Base-by-base conservation (phyloP, 2,888 invertebrate species). In the Cylindroiulus punctatus region DNA sequence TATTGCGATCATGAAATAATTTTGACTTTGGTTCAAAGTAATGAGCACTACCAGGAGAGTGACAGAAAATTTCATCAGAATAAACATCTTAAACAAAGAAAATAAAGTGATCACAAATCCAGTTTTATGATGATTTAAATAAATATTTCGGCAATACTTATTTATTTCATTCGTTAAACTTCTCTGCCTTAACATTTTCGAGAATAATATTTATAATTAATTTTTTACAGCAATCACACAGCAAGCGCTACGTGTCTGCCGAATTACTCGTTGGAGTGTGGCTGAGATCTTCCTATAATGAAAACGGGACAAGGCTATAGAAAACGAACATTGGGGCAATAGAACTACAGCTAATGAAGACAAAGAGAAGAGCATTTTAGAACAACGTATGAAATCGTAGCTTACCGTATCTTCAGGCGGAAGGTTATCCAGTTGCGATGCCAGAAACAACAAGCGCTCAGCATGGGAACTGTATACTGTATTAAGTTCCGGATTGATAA, bases 401-500 rank as follows among this genome's bases (percentile, higher is more conserved):
- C 76, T 76, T 76, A 76, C 76, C 30, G 76, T 4, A 76, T 83
- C 83, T 40, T 83, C 83, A 5, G 44, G 14, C 40, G 83, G 42
- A 44, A 83, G 42, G 76, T 5, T 30, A 57, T 36, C 76, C 26
- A 85, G 44, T 44, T 85, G 85, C 36, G 40, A 40, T 40, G 85
- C 76, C 36, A 85, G 36, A 85, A 76, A 85, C 65, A 36, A 22
- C 22, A 85, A 40, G 12, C 65, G 36, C 36, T 86, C 86, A n/a
- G 47, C 84, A 19, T 86, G 84, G 22, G 86, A 47, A 22, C 36
- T 86, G 65, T 40, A 84, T 5, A 57, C 12, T 7, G 84, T 86
- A 30, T 84, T 40, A 19, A 86, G 36, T 40, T 86, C 85, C 30
- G 87, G 81, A 85, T 87, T 85, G 36, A 87, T 57, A 10, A 87